phyloP scores from a whole-genome alignment of 2,113 vertebrate genomes.

The Anoplopoma fimbria region DNA sequence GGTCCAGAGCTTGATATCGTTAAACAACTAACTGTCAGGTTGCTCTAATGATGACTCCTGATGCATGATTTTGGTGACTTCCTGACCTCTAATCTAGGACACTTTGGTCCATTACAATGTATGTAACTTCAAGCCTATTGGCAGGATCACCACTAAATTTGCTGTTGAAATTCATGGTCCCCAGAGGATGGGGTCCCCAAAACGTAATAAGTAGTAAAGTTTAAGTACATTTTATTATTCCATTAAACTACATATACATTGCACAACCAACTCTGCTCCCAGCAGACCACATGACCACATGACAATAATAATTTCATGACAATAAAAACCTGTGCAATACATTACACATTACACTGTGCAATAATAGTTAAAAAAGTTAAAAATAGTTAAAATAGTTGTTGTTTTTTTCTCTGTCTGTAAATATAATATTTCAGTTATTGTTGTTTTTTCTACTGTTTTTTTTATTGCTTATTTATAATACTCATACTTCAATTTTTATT shows the following conservation, averaged over 20 bases:
- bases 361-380: no score
- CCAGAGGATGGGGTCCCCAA: neutral
- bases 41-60: neutral
- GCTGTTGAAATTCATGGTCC: neutral
- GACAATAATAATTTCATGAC: no score
- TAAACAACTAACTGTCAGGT: neutral
- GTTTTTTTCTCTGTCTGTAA: no score
- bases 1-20: neutral
- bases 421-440: no score
- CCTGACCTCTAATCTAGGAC: neutral
- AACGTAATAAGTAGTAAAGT: neutral
- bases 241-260: neutral
- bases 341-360: no score
- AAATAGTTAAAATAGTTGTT: no score
- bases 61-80: neutral
- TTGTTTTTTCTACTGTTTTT: no score
- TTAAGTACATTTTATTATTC: neutral
- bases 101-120: neutral
- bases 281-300: no score
- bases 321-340: no score
- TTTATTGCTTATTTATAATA: no score
- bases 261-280: no score
- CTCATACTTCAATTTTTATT: no score
- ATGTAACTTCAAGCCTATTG: neutral
- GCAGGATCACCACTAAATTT: neutral